Percentiles rank a stretch among this genome's conserved stretches.
Conservation (phyloP, 2,888 invertebrate species). For the Ectemnius cavifrons region DNA sequence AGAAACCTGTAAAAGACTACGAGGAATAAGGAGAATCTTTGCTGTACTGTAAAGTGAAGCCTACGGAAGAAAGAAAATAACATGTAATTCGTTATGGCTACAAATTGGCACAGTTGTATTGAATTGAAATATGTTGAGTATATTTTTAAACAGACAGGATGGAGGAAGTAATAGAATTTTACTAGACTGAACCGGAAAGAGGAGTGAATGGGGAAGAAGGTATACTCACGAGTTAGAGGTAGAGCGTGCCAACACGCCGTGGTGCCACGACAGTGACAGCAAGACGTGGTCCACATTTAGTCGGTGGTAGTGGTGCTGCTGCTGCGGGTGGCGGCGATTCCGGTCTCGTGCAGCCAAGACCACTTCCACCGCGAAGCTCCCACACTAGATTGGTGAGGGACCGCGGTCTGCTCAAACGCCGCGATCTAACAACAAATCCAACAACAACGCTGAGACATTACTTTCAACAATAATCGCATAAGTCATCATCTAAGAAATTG, state of each 20-base stretch:
- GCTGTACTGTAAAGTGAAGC: no score
- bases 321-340: conserved; percentile 74
- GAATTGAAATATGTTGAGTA: no score
- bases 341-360: conserved; percentile 71
- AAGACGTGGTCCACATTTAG: conserved; percentile 79
- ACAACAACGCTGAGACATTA: background rate
- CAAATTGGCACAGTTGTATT: no score
- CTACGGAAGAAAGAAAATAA: no score
- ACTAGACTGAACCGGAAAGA: no score
- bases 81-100: no score
- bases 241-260: conserved; percentile 78
- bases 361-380: conserved; percentile 81
- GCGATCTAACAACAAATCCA: conserved; percentile 77
- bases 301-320: conserved; percentile 76
- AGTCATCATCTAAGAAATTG: background rate
- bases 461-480: background rate
- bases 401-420: conserved; percentile 89
- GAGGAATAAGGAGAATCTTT: no score
- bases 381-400: conserved; percentile 93
- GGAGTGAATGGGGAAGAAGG: no score
- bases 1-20: no score
- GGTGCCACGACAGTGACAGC: conserved; percentile 78
- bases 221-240: conserved; percentile 78
- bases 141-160: no score
- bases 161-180: no score